Percentiles rank a stretch among this genome's conserved stretches.
Conservation (phyloP, 2,113 vertebrate species). For the Podocnemis expansa region DNA sequence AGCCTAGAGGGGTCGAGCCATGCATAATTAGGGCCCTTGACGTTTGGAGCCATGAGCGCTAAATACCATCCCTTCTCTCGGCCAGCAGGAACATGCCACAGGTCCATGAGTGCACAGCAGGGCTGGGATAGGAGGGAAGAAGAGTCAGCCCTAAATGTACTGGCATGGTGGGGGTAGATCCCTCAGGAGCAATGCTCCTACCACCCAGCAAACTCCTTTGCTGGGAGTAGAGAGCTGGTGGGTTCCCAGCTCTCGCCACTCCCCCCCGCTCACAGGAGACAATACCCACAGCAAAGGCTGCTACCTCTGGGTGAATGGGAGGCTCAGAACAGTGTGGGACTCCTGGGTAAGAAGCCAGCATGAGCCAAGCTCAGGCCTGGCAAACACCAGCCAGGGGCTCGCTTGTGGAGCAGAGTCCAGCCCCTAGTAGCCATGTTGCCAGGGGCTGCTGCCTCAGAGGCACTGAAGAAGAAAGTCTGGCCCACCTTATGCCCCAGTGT, state of each 20-base stretch:
- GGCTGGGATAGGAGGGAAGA: background rate
- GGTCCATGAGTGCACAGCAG: conserved; percentile 68
- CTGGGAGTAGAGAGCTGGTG: background rate
- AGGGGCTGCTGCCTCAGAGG: background rate
- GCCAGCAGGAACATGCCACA: conserved; percentile 50
- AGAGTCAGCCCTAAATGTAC: background rate
- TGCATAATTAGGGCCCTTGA: conserved; percentile 83
- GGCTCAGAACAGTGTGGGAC: background rate
- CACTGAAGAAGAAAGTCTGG: background rate
- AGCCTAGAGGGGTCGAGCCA: conserved; percentile 92
- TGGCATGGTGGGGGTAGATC: background rate
- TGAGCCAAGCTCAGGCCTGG: background rate
- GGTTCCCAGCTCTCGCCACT: no score
- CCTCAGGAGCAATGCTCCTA: background rate
- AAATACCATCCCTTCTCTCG: conserved; percentile 85
- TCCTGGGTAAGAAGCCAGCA: background rate
- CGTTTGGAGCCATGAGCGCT: conserved; percentile 87
- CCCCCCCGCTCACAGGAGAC: no score
- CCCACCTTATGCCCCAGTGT: fast-evolving
- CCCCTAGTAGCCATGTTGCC: background rate
- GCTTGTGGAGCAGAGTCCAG: background rate
- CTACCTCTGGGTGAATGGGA: no score
- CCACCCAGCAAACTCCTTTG: background rate
- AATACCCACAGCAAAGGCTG: background rate
- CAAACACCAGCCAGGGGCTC: background rate